A percentile compares a stretch with the other conserved stretches of the same genome.
Conservation (phyloP, 2,888 invertebrate species). For the Lasioglossum malachurum region DNA sequence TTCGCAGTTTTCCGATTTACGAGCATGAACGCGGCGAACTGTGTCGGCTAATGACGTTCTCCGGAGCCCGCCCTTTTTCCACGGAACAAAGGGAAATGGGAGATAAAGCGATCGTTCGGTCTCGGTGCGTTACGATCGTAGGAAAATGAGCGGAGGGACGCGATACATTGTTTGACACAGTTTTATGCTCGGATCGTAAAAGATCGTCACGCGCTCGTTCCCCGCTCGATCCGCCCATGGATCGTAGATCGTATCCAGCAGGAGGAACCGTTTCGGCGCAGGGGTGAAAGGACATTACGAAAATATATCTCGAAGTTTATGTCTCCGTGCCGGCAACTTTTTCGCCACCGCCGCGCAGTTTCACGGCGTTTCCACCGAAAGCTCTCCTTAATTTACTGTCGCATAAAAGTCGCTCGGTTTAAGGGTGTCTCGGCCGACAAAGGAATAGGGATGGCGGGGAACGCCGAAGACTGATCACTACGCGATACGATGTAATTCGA, state of each 20-base stretch:
- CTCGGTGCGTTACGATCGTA: conserved; percentile 24
- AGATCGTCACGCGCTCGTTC: conserved; percentile 42
- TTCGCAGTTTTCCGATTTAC: not conserved
- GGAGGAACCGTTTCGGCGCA: not conserved
- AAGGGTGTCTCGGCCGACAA: conserved; percentile 49
- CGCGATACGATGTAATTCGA: conserved; percentile 51
- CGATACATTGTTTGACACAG: conserved; percentile 47
- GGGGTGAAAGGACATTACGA: not conserved
- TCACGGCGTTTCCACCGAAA: conserved; percentile 29
- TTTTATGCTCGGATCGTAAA: conserved; percentile 58
- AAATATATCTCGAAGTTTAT: conserved; percentile 61
- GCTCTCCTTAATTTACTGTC: conserved; percentile 65
- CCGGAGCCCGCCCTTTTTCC: not conserved
- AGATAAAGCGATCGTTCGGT: conserved; percentile 18
- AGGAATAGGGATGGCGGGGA: not conserved
- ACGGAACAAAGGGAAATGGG: not conserved
- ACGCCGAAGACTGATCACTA: conserved; percentile 40
- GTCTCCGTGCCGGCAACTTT: conserved; percentile 47
- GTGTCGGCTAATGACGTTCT: conserved; percentile 8
- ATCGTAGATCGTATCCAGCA: conserved; percentile 23
- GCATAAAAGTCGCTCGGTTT: conserved; percentile 61
- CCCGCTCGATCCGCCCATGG: conserved; percentile 14
- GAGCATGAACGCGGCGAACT: not conserved
- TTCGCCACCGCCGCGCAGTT: conserved; percentile 48
- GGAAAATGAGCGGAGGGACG: conserved; percentile 29